These are phyloP conservation scores for Hirundo rustica DNA, from an alignment of 2,797 vertebrate species.

Conservation along the genomic window DNA sequence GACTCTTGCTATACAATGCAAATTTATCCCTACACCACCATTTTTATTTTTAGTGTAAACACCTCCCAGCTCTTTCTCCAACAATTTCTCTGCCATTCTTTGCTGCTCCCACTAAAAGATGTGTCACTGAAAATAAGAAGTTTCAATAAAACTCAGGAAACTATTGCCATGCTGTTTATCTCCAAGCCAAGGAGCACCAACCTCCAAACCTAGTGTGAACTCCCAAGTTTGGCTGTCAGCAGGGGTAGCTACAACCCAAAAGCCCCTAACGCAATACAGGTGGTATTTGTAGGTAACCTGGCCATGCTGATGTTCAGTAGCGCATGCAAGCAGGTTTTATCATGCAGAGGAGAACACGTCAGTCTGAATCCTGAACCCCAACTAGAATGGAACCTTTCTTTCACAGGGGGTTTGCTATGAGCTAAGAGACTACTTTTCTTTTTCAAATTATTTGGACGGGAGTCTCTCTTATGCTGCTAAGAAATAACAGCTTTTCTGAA, in stretches of 20 bases:
- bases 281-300: not conserved
- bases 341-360: rapidly evolving
- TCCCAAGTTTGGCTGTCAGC: not conserved
- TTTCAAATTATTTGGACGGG: not conserved
- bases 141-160: not conserved
- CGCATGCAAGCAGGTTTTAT: not conserved
- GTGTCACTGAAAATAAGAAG: not conserved
- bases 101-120: not conserved
- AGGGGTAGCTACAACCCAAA: not conserved
- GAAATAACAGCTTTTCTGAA: not conserved
- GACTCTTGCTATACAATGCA: rapidly evolving
- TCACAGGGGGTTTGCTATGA: not conserved
- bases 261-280: too few relatives aligned
- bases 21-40: not conserved
- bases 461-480: not conserved
- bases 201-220: not conserved
- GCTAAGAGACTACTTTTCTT: not conserved
- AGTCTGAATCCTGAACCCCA: not conserved
- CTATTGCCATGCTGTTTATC: not conserved
- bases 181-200: not conserved
- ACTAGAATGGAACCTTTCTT: not conserved
- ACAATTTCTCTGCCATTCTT: not conserved
- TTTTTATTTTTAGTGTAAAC: not conserved
- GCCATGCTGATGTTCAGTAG: rapidly evolving
- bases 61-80: not conserved